phyloP scores from a whole-genome alignment of 2,797 vertebrate genomes.

The Danio albolineatus region DNA sequence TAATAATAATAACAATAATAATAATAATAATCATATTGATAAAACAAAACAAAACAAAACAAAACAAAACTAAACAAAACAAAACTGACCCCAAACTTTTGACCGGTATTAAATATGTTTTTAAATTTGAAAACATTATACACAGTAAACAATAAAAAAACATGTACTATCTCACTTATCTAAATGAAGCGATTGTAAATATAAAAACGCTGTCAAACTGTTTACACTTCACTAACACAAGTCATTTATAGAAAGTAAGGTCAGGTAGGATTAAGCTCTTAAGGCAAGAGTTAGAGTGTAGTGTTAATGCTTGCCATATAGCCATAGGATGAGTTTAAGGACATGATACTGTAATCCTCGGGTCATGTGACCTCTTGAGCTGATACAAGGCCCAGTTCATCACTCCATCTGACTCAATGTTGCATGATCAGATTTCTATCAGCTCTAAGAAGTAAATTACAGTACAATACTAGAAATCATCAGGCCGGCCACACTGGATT shows the following conservation, averaged over 20 bases:
- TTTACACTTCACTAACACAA: background rate
- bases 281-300: conserved; percentile 4
- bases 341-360: conserved; percentile 52
- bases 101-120: no score
- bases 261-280: conserved; percentile 3
- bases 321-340: conserved; percentile 41
- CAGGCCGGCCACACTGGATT: conserved; percentile 13
- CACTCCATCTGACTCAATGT: conserved; percentile 29
- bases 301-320: conserved; percentile 10
- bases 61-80: no score
- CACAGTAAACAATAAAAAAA: no score
- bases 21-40: no score
- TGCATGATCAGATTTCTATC: conserved; percentile 36
- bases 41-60: no score
- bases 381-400: conserved; percentile 40
- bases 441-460: background rate
- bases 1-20: no score
- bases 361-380: conserved; percentile 49
- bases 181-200: background rate
- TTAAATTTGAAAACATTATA: no score
- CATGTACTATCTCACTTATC: background rate
- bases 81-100: no score
- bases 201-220: background rate
- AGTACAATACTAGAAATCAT: background rate
- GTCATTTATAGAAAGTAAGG: background rate